Evolutionary conservation across 2,113 vertebrate species (phyloP).

Genomic region (Diadophis punctatus): DNA sequence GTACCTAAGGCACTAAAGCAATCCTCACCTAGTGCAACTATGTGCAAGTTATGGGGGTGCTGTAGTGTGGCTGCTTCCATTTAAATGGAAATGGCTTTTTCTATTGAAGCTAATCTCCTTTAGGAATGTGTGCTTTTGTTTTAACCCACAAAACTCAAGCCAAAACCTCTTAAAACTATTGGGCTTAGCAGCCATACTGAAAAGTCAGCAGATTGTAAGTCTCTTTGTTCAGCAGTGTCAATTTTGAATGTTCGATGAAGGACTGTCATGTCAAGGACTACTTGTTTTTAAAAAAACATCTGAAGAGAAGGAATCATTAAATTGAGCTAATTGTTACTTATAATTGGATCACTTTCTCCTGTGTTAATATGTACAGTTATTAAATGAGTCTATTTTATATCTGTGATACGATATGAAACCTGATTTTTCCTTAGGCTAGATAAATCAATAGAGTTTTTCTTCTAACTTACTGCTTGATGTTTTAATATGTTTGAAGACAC

Average conservation of each 20-base stretch:
- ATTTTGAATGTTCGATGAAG: background rate
- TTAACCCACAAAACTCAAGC: background rate
- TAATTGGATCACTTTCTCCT: background rate
- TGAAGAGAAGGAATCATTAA: background rate
- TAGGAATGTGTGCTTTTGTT: background rate
- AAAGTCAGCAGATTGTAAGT: background rate
- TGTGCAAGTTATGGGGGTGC: background rate
- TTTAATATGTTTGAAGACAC: slow-evolving; percentile 72
- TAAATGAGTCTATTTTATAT: background rate
- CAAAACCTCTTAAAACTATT: background rate
- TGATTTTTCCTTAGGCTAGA: background rate
- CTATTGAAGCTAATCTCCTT: background rate
- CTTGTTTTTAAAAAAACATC: background rate
- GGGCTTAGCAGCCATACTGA: background rate
- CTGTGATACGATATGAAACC: background rate
- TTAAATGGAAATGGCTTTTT: background rate
- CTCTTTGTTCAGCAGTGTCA: background rate
- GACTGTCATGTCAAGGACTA: background rate
- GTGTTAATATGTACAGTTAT: background rate
- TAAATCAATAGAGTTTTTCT: background rate
- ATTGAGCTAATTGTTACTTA: background rate
- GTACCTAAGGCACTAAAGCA: background rate
- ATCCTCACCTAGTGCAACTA: background rate
- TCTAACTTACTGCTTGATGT: slow-evolving; percentile 10
- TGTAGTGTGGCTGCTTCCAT: background rate